These are phyloP conservation scores for Muntiacus reevesi DNA, from an alignment of 2,113 vertebrate species.

Conservation along the genomic window DNA sequence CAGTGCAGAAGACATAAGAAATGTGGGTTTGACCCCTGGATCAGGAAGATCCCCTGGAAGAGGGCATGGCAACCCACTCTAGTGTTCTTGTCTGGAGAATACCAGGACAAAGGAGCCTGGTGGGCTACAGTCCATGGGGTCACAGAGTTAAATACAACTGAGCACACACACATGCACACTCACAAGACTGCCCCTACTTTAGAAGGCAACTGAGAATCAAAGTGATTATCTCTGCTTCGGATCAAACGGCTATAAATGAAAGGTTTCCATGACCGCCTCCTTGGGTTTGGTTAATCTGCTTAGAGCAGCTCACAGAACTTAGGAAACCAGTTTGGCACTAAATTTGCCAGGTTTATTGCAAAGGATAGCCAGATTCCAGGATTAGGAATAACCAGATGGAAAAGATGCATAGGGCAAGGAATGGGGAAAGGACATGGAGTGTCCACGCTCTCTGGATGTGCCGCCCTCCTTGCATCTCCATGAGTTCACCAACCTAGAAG, in stretches of 20 bases:
- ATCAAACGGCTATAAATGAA: neutral
- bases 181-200: neutral
- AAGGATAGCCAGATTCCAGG: neutral
- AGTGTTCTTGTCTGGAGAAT: neutral
- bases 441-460: neutral
- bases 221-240: neutral
- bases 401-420: neutral
- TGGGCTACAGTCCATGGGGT: neutral
- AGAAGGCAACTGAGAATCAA: neutral
- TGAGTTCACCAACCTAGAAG: neutral
- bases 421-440: neutral
- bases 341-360: neutral
- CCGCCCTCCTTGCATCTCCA: neutral
- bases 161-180: neutral
- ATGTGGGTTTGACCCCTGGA: neutral
- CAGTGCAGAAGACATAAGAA: neutral
- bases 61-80: neutral
- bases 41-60: neutral
- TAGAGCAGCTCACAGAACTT: neutral
- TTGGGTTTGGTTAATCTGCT: neutral
- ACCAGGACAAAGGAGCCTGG: neutral
- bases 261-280: neutral
- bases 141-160: neutral
- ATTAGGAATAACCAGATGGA: neutral
- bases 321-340: neutral